Conservation (phyloP, 2,113 vertebrate genomes). For the Argyrosomus japonicus region DNA sequence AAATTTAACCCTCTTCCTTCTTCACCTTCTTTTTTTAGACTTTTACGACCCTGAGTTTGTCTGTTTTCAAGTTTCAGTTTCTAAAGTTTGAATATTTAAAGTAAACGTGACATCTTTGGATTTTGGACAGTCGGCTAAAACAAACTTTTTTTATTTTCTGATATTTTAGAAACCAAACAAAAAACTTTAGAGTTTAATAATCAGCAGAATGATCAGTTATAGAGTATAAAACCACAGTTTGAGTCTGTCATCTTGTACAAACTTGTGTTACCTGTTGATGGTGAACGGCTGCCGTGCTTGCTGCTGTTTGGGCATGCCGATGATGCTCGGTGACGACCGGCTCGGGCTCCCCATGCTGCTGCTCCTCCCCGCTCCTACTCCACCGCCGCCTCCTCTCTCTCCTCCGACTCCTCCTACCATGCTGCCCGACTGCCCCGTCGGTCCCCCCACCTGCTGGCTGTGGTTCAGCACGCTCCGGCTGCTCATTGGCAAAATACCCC, state of each 20-base stretch:
- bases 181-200: too few relatives aligned
- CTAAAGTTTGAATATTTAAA: too few relatives aligned
- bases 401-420: slow-evolving; percentile 85
- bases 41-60: too few relatives aligned
- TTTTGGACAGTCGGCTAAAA: too few relatives aligned
- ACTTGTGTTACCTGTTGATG: slow-evolving; percentile 92
- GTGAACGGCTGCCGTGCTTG: slow-evolving; percentile 97
- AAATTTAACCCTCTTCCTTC: too few relatives aligned
- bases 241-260: too few relatives aligned
- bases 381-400: slow-evolving; percentile 52
- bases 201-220: too few relatives aligned
- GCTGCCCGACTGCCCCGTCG: slow-evolving; percentile 88
- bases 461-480: slow-evolving; percentile 98
- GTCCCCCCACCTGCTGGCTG: slow-evolving; percentile 88
- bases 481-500: slow-evolving; percentile 98
- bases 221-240: accelerated
- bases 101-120: too few relatives aligned
- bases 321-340: slow-evolving; percentile 98
- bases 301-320: slow-evolving; percentile 99
- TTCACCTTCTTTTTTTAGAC: too few relatives aligned
- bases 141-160: too few relatives aligned
- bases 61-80: too few relatives aligned
- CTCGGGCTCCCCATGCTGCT: slow-evolving; percentile 98
- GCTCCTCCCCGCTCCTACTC: slow-evolving; percentile 83
- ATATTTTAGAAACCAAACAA: too few relatives aligned